A percentile compares a stretch with the other conserved stretches of the same genome.
phyloP scores from a whole-genome alignment of 2,888 invertebrate species.

The Eupithecia abbreviata region DNA sequence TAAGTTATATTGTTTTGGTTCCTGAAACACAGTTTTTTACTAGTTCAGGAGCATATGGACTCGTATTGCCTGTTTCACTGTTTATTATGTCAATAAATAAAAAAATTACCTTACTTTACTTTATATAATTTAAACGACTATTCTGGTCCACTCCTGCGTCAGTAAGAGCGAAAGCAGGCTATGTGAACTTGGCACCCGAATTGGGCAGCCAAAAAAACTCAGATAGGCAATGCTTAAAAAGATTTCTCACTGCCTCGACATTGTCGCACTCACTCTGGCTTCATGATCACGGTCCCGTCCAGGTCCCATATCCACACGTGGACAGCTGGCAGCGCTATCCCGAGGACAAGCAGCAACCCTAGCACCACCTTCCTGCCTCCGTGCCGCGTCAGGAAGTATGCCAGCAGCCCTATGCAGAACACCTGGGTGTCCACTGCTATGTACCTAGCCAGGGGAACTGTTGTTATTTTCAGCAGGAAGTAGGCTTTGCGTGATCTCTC shows the following conservation, averaged over 20 bases:
- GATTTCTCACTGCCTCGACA: neutral
- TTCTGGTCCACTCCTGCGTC: too few species aligned
- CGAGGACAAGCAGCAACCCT: constrained; percentile 25
- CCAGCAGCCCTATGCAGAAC: constrained; percentile 49
- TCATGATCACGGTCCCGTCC: constrained; percentile 48
- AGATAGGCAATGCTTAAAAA: neutral
- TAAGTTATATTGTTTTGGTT: too few species aligned
- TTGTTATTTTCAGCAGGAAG: neutral
- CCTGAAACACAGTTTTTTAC: too few species aligned
- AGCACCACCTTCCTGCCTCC: constrained; percentile 25
- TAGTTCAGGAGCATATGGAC: too few species aligned
- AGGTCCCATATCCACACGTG: constrained; percentile 49
- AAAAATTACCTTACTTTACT: too few species aligned
- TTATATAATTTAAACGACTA: too few species aligned
- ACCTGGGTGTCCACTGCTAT: constrained; percentile 59
- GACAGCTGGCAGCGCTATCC: constrained; percentile 37
- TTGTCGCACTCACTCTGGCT: constrained; percentile 48
- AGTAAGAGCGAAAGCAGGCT: too few species aligned
- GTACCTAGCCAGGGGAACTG: constrained; percentile 40
- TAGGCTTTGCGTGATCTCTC: too few species aligned
- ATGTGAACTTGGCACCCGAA: too few species aligned
- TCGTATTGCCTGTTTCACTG: too few species aligned
- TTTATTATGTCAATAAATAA: too few species aligned
- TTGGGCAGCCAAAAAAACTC: too few species aligned
- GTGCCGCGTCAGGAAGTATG: constrained; percentile 39